phyloP scores from a whole-genome alignment of 2,888 invertebrate species.

The Frankliniella fusca region DNA sequence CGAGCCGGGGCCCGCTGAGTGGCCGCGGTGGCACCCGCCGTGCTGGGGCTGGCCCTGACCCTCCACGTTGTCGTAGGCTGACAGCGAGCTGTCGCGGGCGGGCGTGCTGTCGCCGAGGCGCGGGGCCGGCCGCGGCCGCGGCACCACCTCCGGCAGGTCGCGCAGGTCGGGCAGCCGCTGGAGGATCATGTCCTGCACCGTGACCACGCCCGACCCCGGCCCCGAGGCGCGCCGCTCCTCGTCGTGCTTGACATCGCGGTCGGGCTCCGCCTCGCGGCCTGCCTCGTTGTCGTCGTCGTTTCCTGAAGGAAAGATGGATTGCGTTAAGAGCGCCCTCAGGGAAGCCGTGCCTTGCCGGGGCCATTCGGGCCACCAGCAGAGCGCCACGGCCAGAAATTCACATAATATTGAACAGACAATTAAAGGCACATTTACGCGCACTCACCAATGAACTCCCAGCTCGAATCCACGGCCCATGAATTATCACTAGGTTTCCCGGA shows the following conservation, averaged over 20 bases:
- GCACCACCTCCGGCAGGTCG: slow-evolving; percentile 55
- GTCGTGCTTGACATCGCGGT: slow-evolving; percentile 32
- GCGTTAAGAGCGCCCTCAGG: too few relatives aligned
- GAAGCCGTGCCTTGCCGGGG: too few relatives aligned
- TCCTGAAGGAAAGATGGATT: slow-evolving; percentile 44
- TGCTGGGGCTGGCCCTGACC: slow-evolving; percentile 46
- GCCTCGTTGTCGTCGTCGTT: slow-evolving; percentile 49
- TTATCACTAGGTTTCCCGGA: slow-evolving; percentile 48
- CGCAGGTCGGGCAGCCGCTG: slow-evolving; percentile 70
- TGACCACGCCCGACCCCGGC: slow-evolving; percentile 53
- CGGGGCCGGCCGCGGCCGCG: slow-evolving; percentile 44
- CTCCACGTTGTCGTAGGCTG: slow-evolving; percentile 78
- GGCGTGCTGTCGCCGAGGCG: slow-evolving; percentile 48
- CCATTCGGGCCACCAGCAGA: too few relatives aligned
- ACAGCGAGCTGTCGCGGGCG: slow-evolving; percentile 51
- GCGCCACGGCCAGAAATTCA: too few relatives aligned
- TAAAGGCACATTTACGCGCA: too few relatives aligned
- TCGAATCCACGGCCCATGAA: slow-evolving; percentile 81
- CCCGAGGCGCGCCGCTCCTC: slow-evolving; percentile 50
- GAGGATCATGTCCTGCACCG: slow-evolving; percentile 74
- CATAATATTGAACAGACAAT: too few relatives aligned
- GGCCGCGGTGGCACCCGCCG: too few relatives aligned
- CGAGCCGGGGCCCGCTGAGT: slow-evolving; percentile 47
- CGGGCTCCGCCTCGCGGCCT: not conserved
- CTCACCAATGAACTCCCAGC: slow-evolving; percentile 85